Percentiles rank a stretch among this genome's conserved stretches.
Evolutionary conservation across 2,888 invertebrate genomes (phyloP).

Genomic region (Callyntrura sp.): DNA sequence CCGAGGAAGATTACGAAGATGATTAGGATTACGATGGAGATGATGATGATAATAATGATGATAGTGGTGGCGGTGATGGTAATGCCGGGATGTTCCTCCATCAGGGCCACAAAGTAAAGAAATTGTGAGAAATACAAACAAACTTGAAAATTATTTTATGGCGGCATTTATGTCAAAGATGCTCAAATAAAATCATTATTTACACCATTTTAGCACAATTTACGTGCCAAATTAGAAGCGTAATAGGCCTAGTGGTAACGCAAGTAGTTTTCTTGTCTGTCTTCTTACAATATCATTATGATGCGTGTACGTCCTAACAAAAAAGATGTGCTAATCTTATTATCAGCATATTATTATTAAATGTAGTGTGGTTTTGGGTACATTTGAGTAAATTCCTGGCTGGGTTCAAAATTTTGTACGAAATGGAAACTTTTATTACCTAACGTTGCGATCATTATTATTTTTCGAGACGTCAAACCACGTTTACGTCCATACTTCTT

Average conservation of each 20-base stretch:
- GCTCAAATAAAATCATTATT: constrained; percentile 42
- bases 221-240: constrained; percentile 26
- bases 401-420: neutral
- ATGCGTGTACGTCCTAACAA: neutral
- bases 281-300: neutral
- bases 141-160: neutral
- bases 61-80: neutral
- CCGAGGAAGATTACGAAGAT: neutral
- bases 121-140: neutral
- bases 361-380: neutral
- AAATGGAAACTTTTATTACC: neutral
- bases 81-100: neutral
- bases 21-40: neutral
- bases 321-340: constrained; percentile 9
- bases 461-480: neutral
- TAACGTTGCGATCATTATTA: too few relatives aligned
- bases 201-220: constrained; percentile 47
- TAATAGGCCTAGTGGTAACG: neutral
- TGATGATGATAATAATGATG: neutral
- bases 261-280: constrained; percentile 5
- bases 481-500: neutral
- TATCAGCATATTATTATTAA: neutral
- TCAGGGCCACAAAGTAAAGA: too few relatives aligned
- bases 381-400: neutral
- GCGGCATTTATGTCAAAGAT: constrained; percentile 19